Base-by-base conservation (phyloP, 2,888 invertebrate species). In the Drosophila mayaguana region DNA sequence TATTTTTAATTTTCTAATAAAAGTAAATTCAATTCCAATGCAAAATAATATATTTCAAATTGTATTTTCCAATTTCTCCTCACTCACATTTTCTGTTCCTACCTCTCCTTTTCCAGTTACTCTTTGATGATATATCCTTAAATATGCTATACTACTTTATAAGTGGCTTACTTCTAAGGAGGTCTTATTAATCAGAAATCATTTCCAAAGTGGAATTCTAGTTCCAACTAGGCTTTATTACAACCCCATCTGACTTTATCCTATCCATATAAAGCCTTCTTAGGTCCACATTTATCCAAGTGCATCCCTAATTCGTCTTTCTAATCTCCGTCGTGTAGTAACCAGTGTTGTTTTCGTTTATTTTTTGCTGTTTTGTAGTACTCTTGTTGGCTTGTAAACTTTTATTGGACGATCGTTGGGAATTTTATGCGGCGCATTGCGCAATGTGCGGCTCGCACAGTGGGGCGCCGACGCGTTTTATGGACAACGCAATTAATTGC, bases 401-500 rank as follows among this genome's bases (percentile, higher is more conserved):
- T 86, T 86, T 89, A 86, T 87, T 80, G 78, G 87, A 81, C 80
- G 70, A 73, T 73, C 73, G 78, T 63, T 76, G 70, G 60, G 72
- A 66, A 66, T 75, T 75, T 75, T 81, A 69, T 86, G 81, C 82
- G 73, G 82, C 85, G 65, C 78, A 83, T 86, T 86, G 89, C 87
- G 82, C 84, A 87, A 86, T 84, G 88, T 83, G 80, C 87, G 84
- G 79, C 77, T 77, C 75, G 81, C 89, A 81, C 89, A 86, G 89
- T 89, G 87, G 85, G 85, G 80, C 78, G 80, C 70, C 84, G 76
- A 83, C 84, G 81, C 89, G 89, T 85, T 88, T 85, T 85, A 85
- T 85, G 87, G 81, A 80, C 84, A 78, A 75, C 61, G 89, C 85
- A 88, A 85, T 88, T 85, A 85, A 85, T 85, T 85, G 89, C 89